phyloP scores from a whole-genome alignment of 2,888 invertebrate genomes.

The Erebia epiphron region DNA sequence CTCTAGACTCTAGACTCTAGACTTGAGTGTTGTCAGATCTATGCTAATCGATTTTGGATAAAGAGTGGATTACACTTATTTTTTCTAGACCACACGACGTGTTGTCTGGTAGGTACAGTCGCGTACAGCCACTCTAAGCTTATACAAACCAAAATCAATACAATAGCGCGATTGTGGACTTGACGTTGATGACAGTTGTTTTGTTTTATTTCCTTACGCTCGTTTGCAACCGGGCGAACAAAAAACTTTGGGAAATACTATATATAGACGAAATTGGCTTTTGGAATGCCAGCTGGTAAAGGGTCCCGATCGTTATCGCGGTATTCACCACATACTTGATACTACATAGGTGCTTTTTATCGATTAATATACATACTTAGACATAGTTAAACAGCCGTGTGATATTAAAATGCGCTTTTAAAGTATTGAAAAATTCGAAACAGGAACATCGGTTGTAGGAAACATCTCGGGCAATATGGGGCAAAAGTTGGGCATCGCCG shows the following conservation, averaged over 20 bases:
- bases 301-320: slow-evolving; percentile 39
- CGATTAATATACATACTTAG: background rate
- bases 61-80: no score
- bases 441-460: slow-evolving; percentile 24
- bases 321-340: slow-evolving; percentile 4
- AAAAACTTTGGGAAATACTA: slow-evolving; percentile 65
- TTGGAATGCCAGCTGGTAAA: slow-evolving; percentile 69
- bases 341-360: background rate
- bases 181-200: slow-evolving; percentile 77
- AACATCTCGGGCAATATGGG: slow-evolving; percentile 35
- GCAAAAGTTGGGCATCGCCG: slow-evolving; percentile 55
- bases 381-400: background rate
- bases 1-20: no score
- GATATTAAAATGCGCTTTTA: slow-evolving; percentile 30
- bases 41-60: no score
- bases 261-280: slow-evolving; percentile 70
- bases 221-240: slow-evolving; percentile 61
- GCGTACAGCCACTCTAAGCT: background rate
- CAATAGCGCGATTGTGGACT: slow-evolving; percentile 53
- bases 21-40: no score
- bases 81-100: no score
- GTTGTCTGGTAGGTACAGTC: no score
- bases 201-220: slow-evolving; percentile 71
- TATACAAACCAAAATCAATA: slow-evolving; percentile 48
- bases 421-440: slow-evolving; percentile 29